Evolutionary conservation across 1,140 invertebrate species (phyloP), one percentile per base, ranked within the genome.

Genomic region (Heliconius congener): DNA sequence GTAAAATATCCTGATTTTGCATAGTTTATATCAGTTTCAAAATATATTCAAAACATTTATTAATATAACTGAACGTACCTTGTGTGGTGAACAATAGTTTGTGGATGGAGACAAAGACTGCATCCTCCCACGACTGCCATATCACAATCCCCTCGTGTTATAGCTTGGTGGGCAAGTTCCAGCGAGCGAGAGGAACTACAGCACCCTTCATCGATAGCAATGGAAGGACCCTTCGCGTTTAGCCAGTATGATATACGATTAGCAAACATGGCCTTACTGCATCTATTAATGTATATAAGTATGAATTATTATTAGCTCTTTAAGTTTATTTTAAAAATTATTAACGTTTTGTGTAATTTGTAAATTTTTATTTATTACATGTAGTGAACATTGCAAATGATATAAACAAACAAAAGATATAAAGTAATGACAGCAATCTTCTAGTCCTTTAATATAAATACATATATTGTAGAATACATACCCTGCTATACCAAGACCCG

Each of bases 141-240:
- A 78, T 99, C 98, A 89, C 98, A 98, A 75, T 96, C 95, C 1
- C 97, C 98, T 71, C 96, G 95, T 42, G 96, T 94, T 2, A 99
- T 97, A 1, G 97, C 96, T 78, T 95, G 95, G 81, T 97, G 97
- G 5, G 98, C 98, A 83, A 98, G 96, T 85, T 98, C 97, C 18
- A 99, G 85, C 0, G 98, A 98, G 81, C 97, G 96, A 76, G 98
- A 95, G 80, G 98, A 98, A 46, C 98, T 99, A 70, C 97, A 98
- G 94, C 98, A 99, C 8, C 98, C 98, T 16, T 98, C 97, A 87
- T 99, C 98, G 2, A 98, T 95, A 9, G 97, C 94, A 90, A 97
- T 97, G 73, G 98, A 98, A 0, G 98, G 98, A 50, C 97, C 97
- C 79, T 95, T 96, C 0, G 96, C 86, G 72, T 97, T 96, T 11